Evolutionary conservation across 2,113 vertebrate genomes (phyloP), one percentile per base, ranked within the genome.

Genomic region (Jacana jacana): DNA sequence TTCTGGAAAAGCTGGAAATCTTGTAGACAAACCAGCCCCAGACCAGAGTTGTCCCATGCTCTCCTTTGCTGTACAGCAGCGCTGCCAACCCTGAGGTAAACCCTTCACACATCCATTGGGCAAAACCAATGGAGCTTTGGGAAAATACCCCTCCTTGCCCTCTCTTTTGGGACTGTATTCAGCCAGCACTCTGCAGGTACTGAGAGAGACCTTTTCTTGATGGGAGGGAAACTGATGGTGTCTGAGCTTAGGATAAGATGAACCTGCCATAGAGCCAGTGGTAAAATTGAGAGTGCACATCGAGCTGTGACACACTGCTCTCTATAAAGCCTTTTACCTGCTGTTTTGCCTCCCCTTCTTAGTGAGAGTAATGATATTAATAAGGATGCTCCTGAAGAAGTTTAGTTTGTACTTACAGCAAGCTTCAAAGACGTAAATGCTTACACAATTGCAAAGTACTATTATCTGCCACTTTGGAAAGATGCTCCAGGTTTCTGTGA

Each of bases 391-490:
- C 78, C 57, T 85, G 69, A 76, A 89, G 72, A 35, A 9, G 0
- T 44, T 37, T 66, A 70, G 65, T 70, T 92, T 28, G 13, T 81
- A 42, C 87, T 95, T 89, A 66, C 72, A 88, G 72, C 68, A 71
- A 64, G 17, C 65, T 95, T 94, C 73, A 79, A 76, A 92, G 77
- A 61, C 73, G 33, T 63, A 84, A 92, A 89, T 81, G 66, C 37
- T 54, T 89, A 40, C 31, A 30, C 52, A 81, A 6, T 57, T 35
- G 37, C 73, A 37, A 84, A 90, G 27, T 57, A 37, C 72, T 70
- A 89, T 94, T 91, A 40, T 63, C 88, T 88, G 52, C 83, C 73
- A 51, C 83, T 93, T 95, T 12, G 12, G 72, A 92, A 68, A 57
- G 61, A 87, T 82, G 61, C 14, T 93, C 7, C 49, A 69, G 42